Percentiles rank a stretch among this genome's conserved stretches.
Evolutionary conservation across 2,797 vertebrate genomes (phyloP).

Genomic region (Clarias fuscus): DNA sequence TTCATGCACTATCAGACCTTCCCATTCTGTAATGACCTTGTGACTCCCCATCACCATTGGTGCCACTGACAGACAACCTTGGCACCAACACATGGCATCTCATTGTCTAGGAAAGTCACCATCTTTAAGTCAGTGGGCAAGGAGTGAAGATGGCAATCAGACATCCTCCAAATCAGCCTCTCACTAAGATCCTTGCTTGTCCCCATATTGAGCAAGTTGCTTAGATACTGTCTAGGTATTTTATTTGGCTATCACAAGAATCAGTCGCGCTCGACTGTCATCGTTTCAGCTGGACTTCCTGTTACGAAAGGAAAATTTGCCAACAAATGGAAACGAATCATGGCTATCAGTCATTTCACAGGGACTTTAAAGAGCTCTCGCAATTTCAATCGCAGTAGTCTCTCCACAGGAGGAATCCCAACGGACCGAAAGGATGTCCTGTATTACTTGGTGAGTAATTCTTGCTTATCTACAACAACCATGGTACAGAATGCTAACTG

Average conservation of each 20-base stretch:
- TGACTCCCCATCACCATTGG: background rate
- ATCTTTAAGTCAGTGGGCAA: background rate
- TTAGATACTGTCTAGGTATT: background rate
- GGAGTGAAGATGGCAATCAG: background rate
- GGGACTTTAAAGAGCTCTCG: background rate
- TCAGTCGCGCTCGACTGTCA: background rate
- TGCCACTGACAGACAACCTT: background rate
- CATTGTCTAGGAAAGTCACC: background rate
- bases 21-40: background rate
- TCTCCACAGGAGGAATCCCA: background rate
- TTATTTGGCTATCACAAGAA: background rate
- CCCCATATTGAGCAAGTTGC: background rate
- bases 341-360: background rate
- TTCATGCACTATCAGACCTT: background rate
- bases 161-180: background rate
- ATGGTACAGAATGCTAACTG: background rate
- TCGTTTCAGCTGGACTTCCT: background rate
- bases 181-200: background rate
- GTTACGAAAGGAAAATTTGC: background rate
- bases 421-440: background rate
- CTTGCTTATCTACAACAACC: background rate
- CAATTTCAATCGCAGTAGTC: background rate
- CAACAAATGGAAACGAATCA: constrained; percentile 2
- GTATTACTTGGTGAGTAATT: background rate
- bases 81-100: background rate